These are phyloP conservation scores for Pogonognathellus flavescens DNA, from an alignment of 1,140 invertebrate genomes.

Conservation along the genomic window DNA sequence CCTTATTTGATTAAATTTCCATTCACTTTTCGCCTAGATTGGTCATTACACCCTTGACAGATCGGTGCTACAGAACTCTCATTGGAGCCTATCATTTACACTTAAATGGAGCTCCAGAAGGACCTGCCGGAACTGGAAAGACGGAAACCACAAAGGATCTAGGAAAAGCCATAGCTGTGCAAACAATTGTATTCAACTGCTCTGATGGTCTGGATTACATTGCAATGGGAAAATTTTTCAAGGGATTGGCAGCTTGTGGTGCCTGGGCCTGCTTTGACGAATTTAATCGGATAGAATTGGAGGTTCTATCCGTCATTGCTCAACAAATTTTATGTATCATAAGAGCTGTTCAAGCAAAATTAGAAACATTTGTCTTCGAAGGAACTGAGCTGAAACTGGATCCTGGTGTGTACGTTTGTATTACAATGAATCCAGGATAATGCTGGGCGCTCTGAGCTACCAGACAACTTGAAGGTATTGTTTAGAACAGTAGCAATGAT, in stretches of 20 bases:
- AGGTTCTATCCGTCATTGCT: constrained; percentile 89
- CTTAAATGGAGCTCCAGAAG: constrained; percentile 89
- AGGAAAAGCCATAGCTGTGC: constrained; percentile 89
- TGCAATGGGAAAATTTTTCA: constrained; percentile 84
- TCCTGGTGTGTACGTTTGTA: constrained; percentile 82
- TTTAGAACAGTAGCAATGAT: constrained; percentile 96
- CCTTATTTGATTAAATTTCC: constrained; percentile 45
- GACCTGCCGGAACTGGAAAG: constrained; percentile 82
- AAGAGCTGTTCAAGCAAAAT: constrained; percentile 78
- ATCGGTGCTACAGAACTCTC: constrained; percentile 85
- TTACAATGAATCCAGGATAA: constrained; percentile 94
- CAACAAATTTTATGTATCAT: constrained; percentile 84
- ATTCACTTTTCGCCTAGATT: constrained; percentile 74
- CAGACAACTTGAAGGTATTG: constrained; percentile 88
- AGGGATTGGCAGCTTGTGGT: constrained; percentile 81
- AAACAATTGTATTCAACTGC: constrained; percentile 95
- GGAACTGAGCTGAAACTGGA: constrained; percentile 81
- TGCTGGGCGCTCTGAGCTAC: constrained; percentile 86
- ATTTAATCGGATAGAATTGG: constrained; percentile 91
- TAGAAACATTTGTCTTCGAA: constrained; percentile 83
- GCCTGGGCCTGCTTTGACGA: constrained; percentile 87
- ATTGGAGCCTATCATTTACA: constrained; percentile 90
- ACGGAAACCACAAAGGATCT: constrained; percentile 91
- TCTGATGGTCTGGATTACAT: constrained; percentile 94
- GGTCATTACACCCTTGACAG: constrained; percentile 79